Evolutionary conservation across 2,113 vertebrate genomes (phyloP), one percentile per base, ranked within the genome.

Genomic region (Daboia siamensis): DNA sequence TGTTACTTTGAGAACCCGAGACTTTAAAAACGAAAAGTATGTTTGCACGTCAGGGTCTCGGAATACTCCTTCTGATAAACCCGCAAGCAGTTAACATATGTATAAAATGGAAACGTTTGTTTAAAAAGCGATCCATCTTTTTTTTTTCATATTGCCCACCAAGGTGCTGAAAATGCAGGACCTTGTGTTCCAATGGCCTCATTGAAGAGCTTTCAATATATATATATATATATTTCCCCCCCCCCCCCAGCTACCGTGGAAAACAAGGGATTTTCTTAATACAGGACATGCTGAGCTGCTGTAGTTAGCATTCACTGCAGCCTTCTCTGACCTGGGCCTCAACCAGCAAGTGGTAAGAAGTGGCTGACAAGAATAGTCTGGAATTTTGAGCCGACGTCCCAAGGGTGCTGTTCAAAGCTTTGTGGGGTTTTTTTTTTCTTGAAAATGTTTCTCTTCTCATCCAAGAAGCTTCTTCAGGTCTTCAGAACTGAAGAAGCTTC

Each of bases 101-200:
- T 57, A 59, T 24, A 1, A 57, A n/a, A 12, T 20, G 4, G 20
- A 57, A 39, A 56, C 5, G 64, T 33, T 74, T 33, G 13, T 33
- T 74, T 33, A 23, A 39, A 44, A 59, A 56, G 21, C 3, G 23
- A 21, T 64, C 26, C 33, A 56, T 46, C 15, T 29, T 87, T 12
- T 5, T 15, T 91, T n/a, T 11, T n/a, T 0, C 90, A 59, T 13
- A 90, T 91, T 55, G 87, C 59, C 84, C 61, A 57, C 26, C 51
- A 52, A 57, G 87, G 44, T 93, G 74, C 61, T 86, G 90, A 94
- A 94, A 61, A 1, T 23, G 87, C 26, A 15, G 69, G 54, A 48
- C 86, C 91, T 86, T 95, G 93, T 90, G 13, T 29, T 24, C 4
- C 21, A 46, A 46, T 3, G 74, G 90, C 88, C 44, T 54, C 54